Base-by-base conservation (phyloP, 2,888 invertebrate species). In the Caenorhabditis angaria region DNA sequence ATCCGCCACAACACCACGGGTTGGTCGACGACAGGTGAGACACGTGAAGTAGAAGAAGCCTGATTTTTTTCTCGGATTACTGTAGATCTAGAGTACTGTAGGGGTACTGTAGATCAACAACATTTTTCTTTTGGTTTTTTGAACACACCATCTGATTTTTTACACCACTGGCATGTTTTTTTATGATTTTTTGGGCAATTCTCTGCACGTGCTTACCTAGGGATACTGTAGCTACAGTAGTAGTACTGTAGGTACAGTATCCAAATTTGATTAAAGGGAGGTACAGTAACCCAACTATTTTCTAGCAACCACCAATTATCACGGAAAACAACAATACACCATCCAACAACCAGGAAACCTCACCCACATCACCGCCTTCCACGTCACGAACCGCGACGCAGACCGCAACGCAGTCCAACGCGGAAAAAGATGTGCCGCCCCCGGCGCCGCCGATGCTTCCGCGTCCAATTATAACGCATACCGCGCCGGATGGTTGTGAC, bases 381-480 rank as follows among this genome's bases (percentile, higher is more conserved):
- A 18, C 55, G 5, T 27, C 25, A 8, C n/a, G 41, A 18, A 51
- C 64, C 29, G 22, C 58, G 14, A 8, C 29, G 32, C 12, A 5
- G 10, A n/a, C 5, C n/a, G 48, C 56, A 29, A 22, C 64, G 25
- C 28, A 57, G 14, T 35, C 29, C 4, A 57, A 29, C 8, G 58
- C 35, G 10, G 58, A 58, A 18, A 75, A 67, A 24, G 79, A 79
- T 51, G 79, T 81, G 24, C 82, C 82, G 18, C 83, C 84, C 2
- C 83, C 83, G 2, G 83, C 83, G 0, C 83, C 83, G n/a, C 77
- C 82, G 22, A 70, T 73, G 75, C 61, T 54, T 25, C 59, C 50
- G 6, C 50, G 71, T 27, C 78, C 76, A 20, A 78, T 72, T 28
- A 75, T 80, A 57, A 77, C 77, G 4, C 77, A 78, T 57, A 76